Conservation (phyloP, 2,888 invertebrate species). For the Noctua fimbriata region DNA sequence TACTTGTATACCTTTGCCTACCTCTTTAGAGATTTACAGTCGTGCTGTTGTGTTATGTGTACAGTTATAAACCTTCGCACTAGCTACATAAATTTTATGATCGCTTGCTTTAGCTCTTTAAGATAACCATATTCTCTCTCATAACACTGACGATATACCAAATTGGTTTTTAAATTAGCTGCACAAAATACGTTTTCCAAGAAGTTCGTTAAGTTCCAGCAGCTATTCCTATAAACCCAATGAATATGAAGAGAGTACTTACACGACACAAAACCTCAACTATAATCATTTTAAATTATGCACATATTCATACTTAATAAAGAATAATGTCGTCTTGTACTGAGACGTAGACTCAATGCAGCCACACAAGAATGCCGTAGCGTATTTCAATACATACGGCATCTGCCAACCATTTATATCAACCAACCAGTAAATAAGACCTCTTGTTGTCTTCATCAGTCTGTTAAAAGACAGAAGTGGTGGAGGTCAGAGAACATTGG, state of each 20-base stretch:
- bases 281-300: constrained; percentile 44
- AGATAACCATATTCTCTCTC: not conserved
- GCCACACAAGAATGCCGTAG: constrained; percentile 70
- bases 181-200: not conserved
- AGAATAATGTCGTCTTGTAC: constrained; percentile 50
- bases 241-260: constrained; percentile 17
- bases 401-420: constrained; percentile 74
- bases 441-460: constrained; percentile 36
- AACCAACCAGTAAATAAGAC: constrained; percentile 64
- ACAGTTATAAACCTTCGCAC: not conserved
- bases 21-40: not conserved
- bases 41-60: not conserved
- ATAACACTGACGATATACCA: not conserved
- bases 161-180: not conserved
- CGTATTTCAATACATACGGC: constrained; percentile 78
- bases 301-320: constrained; percentile 52
- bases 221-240: not conserved
- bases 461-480: constrained; percentile 29
- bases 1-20: not conserved
- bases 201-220: not conserved
- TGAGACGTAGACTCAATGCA: constrained; percentile 66
- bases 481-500: constrained; percentile 48
- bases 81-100: not conserved
- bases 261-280: constrained; percentile 9
- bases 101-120: not conserved